Evolutionary conservation across 2,888 invertebrate genomes (phyloP).

Genomic region (Brenthis hecate): DNA sequence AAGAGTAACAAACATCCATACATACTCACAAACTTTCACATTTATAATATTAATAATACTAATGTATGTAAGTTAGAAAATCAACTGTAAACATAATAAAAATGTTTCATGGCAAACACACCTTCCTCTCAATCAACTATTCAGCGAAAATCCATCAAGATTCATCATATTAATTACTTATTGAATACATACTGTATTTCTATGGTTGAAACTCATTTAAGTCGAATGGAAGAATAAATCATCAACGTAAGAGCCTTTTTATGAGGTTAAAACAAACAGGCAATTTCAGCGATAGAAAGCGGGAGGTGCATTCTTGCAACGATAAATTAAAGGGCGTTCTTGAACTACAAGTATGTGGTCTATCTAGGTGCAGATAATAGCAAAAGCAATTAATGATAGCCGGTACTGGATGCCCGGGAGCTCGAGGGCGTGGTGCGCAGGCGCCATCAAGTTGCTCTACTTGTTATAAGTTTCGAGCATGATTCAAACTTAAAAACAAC

Average conservation of each 20-base stretch:
- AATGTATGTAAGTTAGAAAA: not conserved
- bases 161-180: constrained; percentile 25
- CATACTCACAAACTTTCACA: too few species aligned
- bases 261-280: constrained; percentile 41
- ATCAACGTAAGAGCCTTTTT: constrained; percentile 31
- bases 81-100: constrained; percentile 1
- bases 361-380: constrained; percentile 49
- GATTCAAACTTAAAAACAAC: constrained; percentile 61
- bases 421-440: constrained; percentile 67
- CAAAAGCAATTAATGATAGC: constrained; percentile 55
- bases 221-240: constrained; percentile 26
- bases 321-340: constrained; percentile 54
- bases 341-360: constrained; percentile 57
- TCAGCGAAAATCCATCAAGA: not conserved
- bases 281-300: constrained; percentile 42
- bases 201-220: constrained; percentile 28
- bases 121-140: constrained; percentile 6
- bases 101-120: constrained; percentile 5
- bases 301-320: constrained; percentile 42
- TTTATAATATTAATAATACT: too few species aligned
- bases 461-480: constrained; percentile 57
- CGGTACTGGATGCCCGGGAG: constrained; percentile 54
- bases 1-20: too few species aligned
- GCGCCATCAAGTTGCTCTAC: constrained; percentile 68
- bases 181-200: constrained; percentile 16